Evolutionary conservation across 2,888 invertebrate genomes (phyloP), one percentile per base, ranked within the genome.

Genomic region (Noctua janthina): DNA sequence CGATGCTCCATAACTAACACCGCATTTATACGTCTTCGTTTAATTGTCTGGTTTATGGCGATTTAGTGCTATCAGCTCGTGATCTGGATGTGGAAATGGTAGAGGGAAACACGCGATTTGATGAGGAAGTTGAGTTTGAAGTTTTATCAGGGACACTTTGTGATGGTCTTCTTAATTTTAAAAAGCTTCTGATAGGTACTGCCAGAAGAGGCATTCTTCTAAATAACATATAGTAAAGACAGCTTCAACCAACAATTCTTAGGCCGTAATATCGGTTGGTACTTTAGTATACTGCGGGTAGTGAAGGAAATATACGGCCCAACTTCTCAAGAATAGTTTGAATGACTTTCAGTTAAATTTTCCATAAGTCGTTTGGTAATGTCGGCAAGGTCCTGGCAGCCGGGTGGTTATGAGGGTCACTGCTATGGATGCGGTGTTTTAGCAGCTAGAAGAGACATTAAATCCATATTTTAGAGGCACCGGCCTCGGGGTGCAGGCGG

Each of bases 381-480:
- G 83, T 87, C 72, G 82, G 79, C 78, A 76, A 82, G 83, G 81
- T 84, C 89, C 87, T 89, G 84, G 85, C 85, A 76, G 82, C 78
- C 81, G 89, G 89, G 90, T 90, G 91, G 94, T 95, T 94, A 95
- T 92, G 94, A 95, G 96, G 96, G 95, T 95, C 94, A 92, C 93
- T 91, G 91, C 93, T 92, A 85, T 94, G 93, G 94, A 94, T 96
- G 96, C 93, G 96, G 96, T 96, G 94, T 96, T 95, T 95, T 92
- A 96, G 95, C 95, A 95, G 94, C 94, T 94, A 94, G 94, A 92
- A 94, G 92, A 92, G 94, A 93, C 95, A 96, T 96, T 96, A 96
- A 96, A 96, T 96, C 94, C 96, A 96, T 96, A 96, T 96, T 96
- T 96, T 95, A 96, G 94, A 95, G 95, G 93, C 93, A 91, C 91